phyloP scores from a whole-genome alignment of 2,888 invertebrate species.

The Geophilus truncorum region DNA sequence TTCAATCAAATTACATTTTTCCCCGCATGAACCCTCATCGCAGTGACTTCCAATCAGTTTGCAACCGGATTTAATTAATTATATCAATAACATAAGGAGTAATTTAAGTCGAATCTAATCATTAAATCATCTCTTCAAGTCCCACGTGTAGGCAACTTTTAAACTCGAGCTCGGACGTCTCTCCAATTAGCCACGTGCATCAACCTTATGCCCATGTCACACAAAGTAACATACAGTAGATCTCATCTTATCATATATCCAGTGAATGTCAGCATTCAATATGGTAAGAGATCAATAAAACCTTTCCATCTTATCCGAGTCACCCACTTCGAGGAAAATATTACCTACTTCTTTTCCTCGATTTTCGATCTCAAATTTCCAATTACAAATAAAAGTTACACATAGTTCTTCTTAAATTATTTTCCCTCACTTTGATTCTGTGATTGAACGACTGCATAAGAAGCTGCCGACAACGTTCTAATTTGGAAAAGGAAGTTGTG shows the following conservation, averaged over 20 bases:
- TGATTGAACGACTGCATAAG: background rate
- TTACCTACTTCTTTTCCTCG: no score
- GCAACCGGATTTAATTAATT: background rate
- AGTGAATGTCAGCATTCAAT: background rate
- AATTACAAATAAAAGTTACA: no score
- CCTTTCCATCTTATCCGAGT: background rate
- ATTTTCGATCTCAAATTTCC: no score
- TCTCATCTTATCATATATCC: background rate
- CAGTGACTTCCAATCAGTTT: no score
- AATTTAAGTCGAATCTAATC: background rate
- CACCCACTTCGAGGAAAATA: background rate
- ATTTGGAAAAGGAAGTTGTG: slow-evolving; percentile 8
- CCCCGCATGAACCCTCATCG: no score
- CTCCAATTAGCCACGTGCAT: background rate
- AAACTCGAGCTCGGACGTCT: background rate
- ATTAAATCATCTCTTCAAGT: background rate
- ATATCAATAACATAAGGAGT: background rate
- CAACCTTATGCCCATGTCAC: background rate
- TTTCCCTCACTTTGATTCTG: no score
- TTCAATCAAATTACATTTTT: no score
- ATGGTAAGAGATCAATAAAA: background rate
- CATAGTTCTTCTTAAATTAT: no score
- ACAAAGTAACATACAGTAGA: background rate
- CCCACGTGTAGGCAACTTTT: background rate
- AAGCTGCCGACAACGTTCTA: background rate